Base-by-base conservation (phyloP, 2,888 invertebrate genomes). In the Thereva unica region DNA sequence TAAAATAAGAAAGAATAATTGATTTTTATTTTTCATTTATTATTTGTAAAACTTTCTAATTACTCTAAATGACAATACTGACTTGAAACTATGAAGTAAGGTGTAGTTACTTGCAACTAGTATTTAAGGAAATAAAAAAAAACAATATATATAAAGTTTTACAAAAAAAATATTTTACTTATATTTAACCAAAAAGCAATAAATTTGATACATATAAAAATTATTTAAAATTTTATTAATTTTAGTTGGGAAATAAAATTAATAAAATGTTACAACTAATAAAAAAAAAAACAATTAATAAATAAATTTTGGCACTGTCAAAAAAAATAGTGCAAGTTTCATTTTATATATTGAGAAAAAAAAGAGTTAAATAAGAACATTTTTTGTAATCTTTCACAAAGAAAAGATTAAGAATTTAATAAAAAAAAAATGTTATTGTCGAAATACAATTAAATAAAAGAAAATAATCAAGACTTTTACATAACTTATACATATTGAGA, bases 31-130 rank as follows among this genome's bases (percentile, higher is more conserved):
- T 23, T 23, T 23, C 2, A 23, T 23, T 47, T 59, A 59, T 50
- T 38, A 50, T 38, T 50, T 12, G 41, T 38, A 61, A 12, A 61
- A 40, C 50, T 61, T 61, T 61, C 61, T 34, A 61, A 61, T 61
- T 61, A 61, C 61, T 61, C 61, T 61, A 49, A 61, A 61, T 50
- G 61, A 61, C 61, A 61, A 61, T 61, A 61, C 61, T 61, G 61
- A 61, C 61, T 61, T 61, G 61, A 40, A 61, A 61, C 61, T 61
- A 41, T 61, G 57, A 50, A 61, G 50, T 61, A 50, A 61, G 61
- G 41, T 37, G 41, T 40, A n/a, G 50, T 41, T 61, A 50, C 50
- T 61, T 23, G 50, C 49, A 61, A 23, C 23, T 50, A n/a, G 12
- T 61, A 61, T 23, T 61, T 61, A 50, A 61, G 50, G 61, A 9